Conservation (phyloP, 2,797 vertebrate genomes). For the Eremophila alpestris region DNA sequence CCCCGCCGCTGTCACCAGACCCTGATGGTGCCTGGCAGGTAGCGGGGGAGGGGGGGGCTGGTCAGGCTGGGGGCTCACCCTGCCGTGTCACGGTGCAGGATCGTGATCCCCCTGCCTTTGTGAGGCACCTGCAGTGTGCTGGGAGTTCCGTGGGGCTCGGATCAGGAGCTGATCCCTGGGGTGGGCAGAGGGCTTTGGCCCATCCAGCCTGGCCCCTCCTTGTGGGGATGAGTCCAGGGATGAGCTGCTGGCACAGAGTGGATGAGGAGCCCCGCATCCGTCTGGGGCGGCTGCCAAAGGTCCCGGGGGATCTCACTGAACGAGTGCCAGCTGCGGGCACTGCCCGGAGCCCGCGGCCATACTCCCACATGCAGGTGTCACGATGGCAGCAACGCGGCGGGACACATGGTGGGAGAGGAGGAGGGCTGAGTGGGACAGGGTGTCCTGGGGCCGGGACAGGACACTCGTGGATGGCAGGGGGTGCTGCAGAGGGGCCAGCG, state of each 20-base stretch:
- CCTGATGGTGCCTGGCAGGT: neutral
- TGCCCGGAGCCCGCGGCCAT: accelerated
- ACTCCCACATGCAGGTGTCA: accelerated
- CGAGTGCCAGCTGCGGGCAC: accelerated
- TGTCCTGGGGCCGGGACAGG: neutral
- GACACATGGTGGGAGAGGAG: neutral
- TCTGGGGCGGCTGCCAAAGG: accelerated
- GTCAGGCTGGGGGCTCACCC: neutral
- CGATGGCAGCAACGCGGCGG: neutral
- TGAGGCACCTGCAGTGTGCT: accelerated
- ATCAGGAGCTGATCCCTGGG: neutral
- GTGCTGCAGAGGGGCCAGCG: neutral
- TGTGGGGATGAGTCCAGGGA: neutral
- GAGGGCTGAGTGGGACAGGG: neutral
- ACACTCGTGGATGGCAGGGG: neutral
- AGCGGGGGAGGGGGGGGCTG: neutral
- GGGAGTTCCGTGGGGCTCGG: neutral
- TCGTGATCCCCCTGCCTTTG: accelerated
- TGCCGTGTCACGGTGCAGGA: neutral
- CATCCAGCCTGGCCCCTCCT: neutral
- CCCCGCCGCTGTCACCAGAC: neutral
- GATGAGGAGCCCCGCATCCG: neutral
- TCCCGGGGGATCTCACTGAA: neutral
- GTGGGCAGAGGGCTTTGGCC: neutral
- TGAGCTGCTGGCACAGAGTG: neutral